These are phyloP conservation scores for Terrapene triunguis DNA, from an alignment of 2,113 vertebrate genomes.

Conservation along the genomic window DNA sequence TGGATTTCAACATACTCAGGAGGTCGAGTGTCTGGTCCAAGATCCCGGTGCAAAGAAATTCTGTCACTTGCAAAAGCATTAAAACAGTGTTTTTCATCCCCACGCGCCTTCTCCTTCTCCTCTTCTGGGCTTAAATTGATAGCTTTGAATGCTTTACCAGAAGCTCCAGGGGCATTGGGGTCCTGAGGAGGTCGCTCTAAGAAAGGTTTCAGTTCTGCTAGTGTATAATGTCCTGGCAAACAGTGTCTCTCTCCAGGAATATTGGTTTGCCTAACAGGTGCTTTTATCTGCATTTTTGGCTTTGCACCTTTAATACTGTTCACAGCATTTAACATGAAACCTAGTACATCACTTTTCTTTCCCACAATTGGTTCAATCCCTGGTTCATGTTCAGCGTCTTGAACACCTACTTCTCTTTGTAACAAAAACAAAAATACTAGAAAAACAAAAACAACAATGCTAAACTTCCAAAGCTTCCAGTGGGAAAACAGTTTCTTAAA, in stretches of 20 bases:
- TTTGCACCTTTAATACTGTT: conserved; percentile 94
- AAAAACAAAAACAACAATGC: conserved; percentile 87
- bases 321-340: conserved; percentile 92
- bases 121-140: conserved; percentile 86
- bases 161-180: conserved; percentile 90
- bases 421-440: conserved; percentile 93
- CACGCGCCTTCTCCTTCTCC: conserved; percentile 91
- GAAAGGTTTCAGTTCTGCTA: conserved; percentile 88
- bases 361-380: conserved; percentile 84
- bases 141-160: conserved; percentile 90
- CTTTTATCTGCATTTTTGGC: conserved; percentile 98
- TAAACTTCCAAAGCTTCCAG: conserved; percentile 88
- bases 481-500: conserved; percentile 80
- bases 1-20: conserved; percentile 90
- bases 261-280: conserved; percentile 86
- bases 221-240: conserved; percentile 90
- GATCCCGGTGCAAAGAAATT: conserved; percentile 95
- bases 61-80: conserved; percentile 96
- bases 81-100: conserved; percentile 96
- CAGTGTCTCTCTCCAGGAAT: conserved; percentile 79
- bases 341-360: conserved; percentile 90
- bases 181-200: conserved; percentile 91
- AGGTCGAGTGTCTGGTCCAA: conserved; percentile 96
- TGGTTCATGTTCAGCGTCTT: conserved; percentile 87
- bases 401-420: conserved; percentile 94